These are phyloP conservation scores for Garrulus glandarius DNA, from an alignment of 2,797 vertebrate species.

Conservation along the genomic window DNA sequence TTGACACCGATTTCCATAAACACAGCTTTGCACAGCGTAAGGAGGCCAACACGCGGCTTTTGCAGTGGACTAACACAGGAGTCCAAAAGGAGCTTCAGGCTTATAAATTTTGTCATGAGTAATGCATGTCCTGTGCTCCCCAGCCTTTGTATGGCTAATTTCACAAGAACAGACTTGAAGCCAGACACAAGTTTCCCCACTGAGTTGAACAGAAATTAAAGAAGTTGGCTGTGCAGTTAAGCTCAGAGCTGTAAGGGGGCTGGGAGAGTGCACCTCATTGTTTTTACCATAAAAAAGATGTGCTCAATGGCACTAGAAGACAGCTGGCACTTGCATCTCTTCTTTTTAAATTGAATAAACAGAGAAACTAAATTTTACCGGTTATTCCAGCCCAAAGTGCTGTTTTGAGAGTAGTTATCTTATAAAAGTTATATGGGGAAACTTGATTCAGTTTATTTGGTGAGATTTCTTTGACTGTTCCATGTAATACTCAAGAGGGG, in stretches of 20 bases:
- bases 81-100: background rate
- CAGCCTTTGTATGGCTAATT: background rate
- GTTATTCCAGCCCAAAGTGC: background rate
- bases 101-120: background rate
- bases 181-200: background rate
- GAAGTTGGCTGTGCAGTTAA: background rate
- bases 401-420: background rate
- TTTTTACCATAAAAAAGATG: background rate
- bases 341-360: background rate
- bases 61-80: background rate
- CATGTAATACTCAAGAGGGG: background rate
- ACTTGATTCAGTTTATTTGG: background rate
- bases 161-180: background rate
- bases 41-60: background rate
- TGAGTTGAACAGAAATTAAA: background rate
- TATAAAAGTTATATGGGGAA: background rate
- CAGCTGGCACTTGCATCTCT: background rate
- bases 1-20: background rate
- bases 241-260: background rate
- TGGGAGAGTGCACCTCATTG: background rate
- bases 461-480: background rate
- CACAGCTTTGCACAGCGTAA: background rate
- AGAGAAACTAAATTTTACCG: slow-evolving; percentile 17
- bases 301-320: background rate
- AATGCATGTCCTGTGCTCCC: background rate